Conservation (phyloP, 2,113 vertebrate species). For the Nothocercus nigrocapillus region DNA sequence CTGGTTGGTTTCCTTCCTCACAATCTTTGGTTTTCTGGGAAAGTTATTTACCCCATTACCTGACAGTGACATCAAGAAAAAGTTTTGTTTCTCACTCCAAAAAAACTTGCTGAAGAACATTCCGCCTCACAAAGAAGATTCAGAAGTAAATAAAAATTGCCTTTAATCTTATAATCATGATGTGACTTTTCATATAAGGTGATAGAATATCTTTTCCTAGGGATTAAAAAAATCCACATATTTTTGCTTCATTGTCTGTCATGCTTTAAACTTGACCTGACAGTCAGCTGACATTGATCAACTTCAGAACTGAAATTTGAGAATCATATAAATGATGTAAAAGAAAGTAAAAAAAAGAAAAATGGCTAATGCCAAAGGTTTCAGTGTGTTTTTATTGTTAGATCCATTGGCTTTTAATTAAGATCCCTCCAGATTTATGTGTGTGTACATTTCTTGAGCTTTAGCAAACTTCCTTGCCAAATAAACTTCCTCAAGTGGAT, state of each 20-base stretch:
- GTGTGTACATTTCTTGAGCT: neutral
- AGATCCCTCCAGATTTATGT: neutral
- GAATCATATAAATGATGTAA: neutral
- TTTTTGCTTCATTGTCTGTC: neutral
- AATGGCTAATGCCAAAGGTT: neutral
- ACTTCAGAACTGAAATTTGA: neutral
- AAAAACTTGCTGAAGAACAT: neutral
- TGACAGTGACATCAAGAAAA: neutral
- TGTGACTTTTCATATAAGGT: neutral
- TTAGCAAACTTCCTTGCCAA: neutral
- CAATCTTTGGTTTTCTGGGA: neutral
- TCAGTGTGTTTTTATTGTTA: neutral
- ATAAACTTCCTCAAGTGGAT: neutral
- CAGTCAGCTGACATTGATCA: neutral
- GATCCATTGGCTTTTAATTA: neutral
- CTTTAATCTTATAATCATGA: neutral
- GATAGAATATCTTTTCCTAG: neutral
- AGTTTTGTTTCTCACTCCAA: neutral
- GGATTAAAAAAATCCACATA: neutral
- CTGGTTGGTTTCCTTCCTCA: neutral
- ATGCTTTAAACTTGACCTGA: neutral
- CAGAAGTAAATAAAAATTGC: neutral
- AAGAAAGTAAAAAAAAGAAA: neutral
- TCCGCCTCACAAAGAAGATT: neutral
- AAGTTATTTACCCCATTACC: neutral